Percentiles rank a stretch among this genome's conserved stretches.
These are phyloP conservation scores for Aselliscus stoliczkanus DNA, from an alignment of 2,797 vertebrate species.

Conservation along the genomic window DNA sequence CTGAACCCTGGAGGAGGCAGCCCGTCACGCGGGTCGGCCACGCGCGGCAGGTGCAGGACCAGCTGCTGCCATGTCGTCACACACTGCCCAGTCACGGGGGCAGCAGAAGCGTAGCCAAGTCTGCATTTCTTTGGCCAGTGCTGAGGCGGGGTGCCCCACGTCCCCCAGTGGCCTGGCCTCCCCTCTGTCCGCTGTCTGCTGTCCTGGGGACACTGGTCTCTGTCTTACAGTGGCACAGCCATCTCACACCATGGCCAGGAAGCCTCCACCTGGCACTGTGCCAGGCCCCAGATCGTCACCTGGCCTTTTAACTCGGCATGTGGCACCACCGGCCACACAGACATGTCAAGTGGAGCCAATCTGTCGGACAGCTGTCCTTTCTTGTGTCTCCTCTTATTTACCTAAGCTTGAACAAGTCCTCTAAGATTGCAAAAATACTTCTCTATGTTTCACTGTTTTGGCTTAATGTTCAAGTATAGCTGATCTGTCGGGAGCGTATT, in stretches of 20 bases:
- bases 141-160: not conserved
- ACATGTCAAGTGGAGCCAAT: fast-evolving
- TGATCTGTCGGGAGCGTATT: fast-evolving
- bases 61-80: fast-evolving
- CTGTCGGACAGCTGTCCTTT: fast-evolving
- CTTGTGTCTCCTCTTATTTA: fast-evolving
- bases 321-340: not conserved
- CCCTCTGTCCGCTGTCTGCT: not conserved
- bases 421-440: no score
- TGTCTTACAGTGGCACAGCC: not conserved
- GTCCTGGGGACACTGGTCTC: not conserved
- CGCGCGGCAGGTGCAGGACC: fast-evolving
- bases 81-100: no score
- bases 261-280: no score
- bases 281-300: not conserved
- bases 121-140: not conserved
- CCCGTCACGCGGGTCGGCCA: fast-evolving
- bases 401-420: no score
- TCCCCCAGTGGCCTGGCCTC: not conserved
- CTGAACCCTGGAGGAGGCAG: constrained; percentile 88
- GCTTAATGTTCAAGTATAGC: fast-evolving
- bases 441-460: fast-evolving
- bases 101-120: fast-evolving
- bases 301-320: not conserved
- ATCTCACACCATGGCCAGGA: not conserved